Evolutionary conservation across 2,888 invertebrate genomes (phyloP).

Genomic region (Clostera curtula): DNA sequence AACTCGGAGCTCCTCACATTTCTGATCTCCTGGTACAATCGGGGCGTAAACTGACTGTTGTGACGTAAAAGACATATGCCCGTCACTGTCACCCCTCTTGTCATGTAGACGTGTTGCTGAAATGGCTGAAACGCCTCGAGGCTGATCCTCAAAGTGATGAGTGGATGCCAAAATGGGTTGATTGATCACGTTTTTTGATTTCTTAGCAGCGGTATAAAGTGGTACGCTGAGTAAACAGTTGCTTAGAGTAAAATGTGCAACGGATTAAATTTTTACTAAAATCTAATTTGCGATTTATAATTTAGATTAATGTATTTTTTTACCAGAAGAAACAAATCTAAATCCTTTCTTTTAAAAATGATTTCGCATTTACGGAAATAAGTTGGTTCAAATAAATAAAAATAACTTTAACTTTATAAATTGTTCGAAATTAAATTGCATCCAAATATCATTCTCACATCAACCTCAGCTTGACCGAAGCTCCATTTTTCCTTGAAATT

Average conservation of each 20-base stretch:
- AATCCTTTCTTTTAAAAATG: too few species aligned
- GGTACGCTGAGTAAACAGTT: too few species aligned
- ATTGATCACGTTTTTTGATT: constrained; percentile 11
- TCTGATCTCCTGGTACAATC: constrained; percentile 59
- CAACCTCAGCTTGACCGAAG: constrained; percentile 12
- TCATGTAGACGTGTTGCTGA: constrained; percentile 30
- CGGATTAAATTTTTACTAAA: neutral
- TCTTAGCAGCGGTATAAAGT: too few species aligned
- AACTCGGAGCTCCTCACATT: constrained; percentile 28
- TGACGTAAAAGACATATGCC: constrained; percentile 66
- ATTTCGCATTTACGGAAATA: too few species aligned
- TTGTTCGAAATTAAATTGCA: too few species aligned
- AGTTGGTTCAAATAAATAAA: too few species aligned
- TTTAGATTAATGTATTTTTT: too few species aligned
- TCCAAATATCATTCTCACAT: too few species aligned
- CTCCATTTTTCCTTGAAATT: constrained; percentile 58
- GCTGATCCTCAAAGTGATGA: constrained; percentile 4
- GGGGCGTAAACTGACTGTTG: constrained; percentile 52
- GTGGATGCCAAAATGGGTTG: constrained; percentile 11
- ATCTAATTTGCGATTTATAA: too few species aligned
- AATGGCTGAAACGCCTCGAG: constrained; percentile 14
- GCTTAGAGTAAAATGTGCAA: too few species aligned
- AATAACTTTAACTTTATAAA: too few species aligned
- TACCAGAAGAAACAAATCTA: too few species aligned
- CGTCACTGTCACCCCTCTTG: constrained; percentile 46